Percentiles rank a stretch among this genome's conserved stretches.
phyloP scores from a whole-genome alignment of 2,113 vertebrate genomes.

The Percina caprodes region DNA sequence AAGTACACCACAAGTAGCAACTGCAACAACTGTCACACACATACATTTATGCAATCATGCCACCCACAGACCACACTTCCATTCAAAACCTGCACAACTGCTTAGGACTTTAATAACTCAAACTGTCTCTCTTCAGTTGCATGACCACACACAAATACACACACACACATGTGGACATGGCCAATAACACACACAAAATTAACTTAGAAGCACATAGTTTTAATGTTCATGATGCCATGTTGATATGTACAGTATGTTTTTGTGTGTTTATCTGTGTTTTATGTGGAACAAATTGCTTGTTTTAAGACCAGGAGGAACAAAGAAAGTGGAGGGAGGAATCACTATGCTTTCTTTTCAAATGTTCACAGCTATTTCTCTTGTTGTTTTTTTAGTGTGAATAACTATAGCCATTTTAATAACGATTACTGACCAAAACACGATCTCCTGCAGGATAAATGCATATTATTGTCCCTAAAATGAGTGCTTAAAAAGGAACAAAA shows the following conservation, averaged over 20 bases:
- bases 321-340: conserved; percentile 39
- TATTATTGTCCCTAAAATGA: conserved; percentile 50
- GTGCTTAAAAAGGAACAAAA: conserved; percentile 41
- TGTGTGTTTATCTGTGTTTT: conserved; percentile 43
- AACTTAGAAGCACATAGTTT: conserved; percentile 68
- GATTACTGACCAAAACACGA: conserved; percentile 56
- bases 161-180: conserved; percentile 45
- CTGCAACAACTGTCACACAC: no score
- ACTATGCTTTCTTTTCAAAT: conserved; percentile 40
- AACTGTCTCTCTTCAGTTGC: no score
- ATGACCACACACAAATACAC: conserved; percentile 40
- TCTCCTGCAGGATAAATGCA: conserved; percentile 47
- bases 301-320: conserved; percentile 64
- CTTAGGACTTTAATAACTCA: no score
- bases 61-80: no score
- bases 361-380: conserved; percentile 43
- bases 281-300: conserved; percentile 62
- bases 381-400: conserved; percentile 25
- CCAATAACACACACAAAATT: conserved; percentile 74
- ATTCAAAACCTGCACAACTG: no score
- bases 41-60: no score
- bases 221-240: no score
- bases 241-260: conserved; percentile 42
- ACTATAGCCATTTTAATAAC: conserved; percentile 49
- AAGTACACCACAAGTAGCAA: no score